Percentiles rank a stretch among this genome's conserved stretches.
These are phyloP conservation scores for Alces alces DNA, from an alignment of 2,113 vertebrate genomes.

Conservation along the genomic window DNA sequence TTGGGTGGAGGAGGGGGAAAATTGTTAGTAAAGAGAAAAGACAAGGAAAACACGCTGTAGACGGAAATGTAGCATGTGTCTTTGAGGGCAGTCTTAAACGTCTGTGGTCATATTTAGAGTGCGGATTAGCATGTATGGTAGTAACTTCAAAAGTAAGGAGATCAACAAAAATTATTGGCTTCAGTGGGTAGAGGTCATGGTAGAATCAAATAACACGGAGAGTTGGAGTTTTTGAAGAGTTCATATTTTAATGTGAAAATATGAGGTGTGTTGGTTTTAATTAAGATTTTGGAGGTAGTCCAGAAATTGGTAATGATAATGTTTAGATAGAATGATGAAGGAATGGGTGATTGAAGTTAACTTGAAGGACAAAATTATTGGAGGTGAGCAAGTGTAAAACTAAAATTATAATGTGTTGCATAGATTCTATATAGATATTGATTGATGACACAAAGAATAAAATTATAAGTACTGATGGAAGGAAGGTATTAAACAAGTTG, in stretches of 20 bases:
- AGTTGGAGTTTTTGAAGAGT: not conserved
- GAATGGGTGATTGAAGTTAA: not conserved
- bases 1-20: not conserved
- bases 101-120: not conserved
- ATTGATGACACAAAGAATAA: not conserved
- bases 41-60: not conserved
- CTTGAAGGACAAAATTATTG: not conserved
- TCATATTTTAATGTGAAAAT: not conserved
- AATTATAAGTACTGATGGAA: not conserved
- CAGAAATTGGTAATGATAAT: not conserved
- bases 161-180: not conserved
- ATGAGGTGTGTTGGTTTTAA: not conserved
- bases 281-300: not conserved
- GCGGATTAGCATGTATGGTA: not conserved
- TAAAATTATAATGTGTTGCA: not conserved
- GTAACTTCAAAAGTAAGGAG: not conserved
- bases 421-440: not conserved
- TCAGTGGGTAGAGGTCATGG: not conserved
- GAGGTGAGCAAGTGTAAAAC: not conserved
- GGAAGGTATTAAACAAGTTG: not conserved
- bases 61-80: not conserved
- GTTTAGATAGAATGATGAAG: not conserved
- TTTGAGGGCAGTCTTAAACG: not conserved
- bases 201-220: not conserved
- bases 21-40: not conserved